Percentiles rank a stretch among this genome's conserved stretches.
These are phyloP conservation scores for Dendropsophus ebraccatus DNA, from an alignment of 2,113 vertebrate genomes.

Conservation along the genomic window DNA sequence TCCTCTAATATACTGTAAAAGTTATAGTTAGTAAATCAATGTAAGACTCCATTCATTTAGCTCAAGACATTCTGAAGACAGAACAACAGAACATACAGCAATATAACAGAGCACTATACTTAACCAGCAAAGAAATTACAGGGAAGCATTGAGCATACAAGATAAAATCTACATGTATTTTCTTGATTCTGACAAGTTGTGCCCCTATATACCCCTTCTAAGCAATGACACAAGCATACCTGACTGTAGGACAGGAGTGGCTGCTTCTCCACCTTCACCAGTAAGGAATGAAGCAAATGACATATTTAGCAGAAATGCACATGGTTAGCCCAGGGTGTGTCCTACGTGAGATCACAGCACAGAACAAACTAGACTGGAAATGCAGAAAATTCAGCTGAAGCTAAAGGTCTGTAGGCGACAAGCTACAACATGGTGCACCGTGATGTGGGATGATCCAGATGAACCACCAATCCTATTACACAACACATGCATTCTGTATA, in stretches of 20 bases:
- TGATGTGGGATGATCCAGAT: not conserved
- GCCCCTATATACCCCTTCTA: not conserved
- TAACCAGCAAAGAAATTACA: too few species aligned
- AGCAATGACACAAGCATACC: not conserved
- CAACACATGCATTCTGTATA: too few species aligned
- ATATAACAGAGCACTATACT: not conserved
- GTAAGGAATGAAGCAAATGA: not conserved
- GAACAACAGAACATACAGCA: not conserved
- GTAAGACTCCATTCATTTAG: not conserved
- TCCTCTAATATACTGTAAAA: not conserved
- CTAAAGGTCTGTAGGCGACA: not conserved
- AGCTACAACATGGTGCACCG: not conserved
- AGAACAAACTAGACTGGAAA: not conserved
- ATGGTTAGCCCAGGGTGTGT: slow-evolving; percentile 27
- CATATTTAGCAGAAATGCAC: slow-evolving; percentile 13
- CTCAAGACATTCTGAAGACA: not conserved
- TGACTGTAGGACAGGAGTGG: not conserved
- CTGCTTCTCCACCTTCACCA: not conserved
- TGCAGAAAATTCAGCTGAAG: too few species aligned
- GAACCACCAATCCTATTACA: too few species aligned
- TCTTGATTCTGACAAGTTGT: too few species aligned
- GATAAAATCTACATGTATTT: too few species aligned
- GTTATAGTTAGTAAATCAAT: not conserved
- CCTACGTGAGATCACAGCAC: slow-evolving; percentile 27
- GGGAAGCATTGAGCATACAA: too few species aligned